phyloP scores from a whole-genome alignment of 2,797 vertebrate genomes.

The Phrynocephalus vlangalii region DNA sequence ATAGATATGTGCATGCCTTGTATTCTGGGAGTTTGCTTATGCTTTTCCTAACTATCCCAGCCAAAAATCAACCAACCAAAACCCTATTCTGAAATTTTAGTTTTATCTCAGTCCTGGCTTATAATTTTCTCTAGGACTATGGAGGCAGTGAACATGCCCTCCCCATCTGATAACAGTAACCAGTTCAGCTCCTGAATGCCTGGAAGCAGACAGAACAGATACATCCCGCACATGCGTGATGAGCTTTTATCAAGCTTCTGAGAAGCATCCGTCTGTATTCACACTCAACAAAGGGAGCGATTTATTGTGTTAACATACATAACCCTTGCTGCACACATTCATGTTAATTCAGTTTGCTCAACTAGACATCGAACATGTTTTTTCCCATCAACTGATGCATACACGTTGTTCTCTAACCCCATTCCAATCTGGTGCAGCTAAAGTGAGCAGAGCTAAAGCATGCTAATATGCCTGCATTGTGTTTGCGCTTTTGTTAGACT shows the following conservation, averaged over 20 bases:
- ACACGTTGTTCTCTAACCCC: background rate
- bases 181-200: background rate
- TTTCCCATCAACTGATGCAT: background rate
- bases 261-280: background rate
- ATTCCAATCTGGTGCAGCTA: background rate
- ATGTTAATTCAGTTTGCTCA: background rate
- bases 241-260: slow-evolving; percentile 11
- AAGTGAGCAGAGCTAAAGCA: background rate
- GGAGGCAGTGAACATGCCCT: background rate
- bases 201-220: background rate
- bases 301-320: background rate
- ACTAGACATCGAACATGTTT: rapidly evolving
- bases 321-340: rapidly evolving
- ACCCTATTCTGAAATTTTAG: background rate
- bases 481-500: background rate
- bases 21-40: too few relatives aligned
- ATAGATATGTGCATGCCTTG: too few relatives aligned
- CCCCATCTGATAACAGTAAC: background rate
- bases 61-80: background rate
- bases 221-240: background rate
- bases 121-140: background rate
- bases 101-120: background rate
- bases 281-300: slow-evolving; percentile 24
- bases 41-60: too few relatives aligned
- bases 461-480: background rate